Evolutionary conservation across 1,140 invertebrate species (phyloP).

Genomic region (Aplysia californica): DNA sequence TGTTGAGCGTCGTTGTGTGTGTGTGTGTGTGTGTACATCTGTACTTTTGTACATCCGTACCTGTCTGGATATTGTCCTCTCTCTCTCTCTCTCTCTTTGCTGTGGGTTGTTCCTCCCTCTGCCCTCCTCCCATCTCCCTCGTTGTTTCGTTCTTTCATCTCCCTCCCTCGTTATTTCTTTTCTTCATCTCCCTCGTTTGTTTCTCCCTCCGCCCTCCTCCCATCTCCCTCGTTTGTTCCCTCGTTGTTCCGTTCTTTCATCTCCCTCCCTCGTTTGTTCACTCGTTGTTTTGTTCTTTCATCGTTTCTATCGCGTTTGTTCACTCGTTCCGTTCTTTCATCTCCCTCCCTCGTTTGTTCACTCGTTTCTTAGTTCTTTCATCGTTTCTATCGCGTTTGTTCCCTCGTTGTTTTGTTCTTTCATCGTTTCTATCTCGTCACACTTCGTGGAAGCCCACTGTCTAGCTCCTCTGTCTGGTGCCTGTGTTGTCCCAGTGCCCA

Average conservation of each 20-base stretch:
- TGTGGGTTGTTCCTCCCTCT: background rate
- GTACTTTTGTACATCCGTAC: background rate
- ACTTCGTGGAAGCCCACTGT: too few species aligned
- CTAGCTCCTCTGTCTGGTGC: too few species aligned
- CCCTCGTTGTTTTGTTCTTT: too few species aligned
- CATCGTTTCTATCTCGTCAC: too few species aligned
- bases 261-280: background rate
- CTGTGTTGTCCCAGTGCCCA: too few species aligned
- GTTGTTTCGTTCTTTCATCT: background rate
- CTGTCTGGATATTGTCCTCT: background rate
- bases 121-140: background rate
- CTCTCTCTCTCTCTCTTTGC: background rate
- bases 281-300: constrained; percentile 1
- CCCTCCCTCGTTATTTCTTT: constrained; percentile 1
- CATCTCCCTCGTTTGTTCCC: background rate
- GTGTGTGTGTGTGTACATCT: background rate
- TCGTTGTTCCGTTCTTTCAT: constrained; percentile 10
- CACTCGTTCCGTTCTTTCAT: background rate
- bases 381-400: background rate
- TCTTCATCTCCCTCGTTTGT: constrained; percentile 1
- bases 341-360: constrained; percentile 2
- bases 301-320: background rate
- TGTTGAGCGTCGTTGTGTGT: background rate
- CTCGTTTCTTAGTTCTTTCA: background rate
- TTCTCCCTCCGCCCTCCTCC: background rate